A percentile compares a stretch with the other conserved stretches of the same genome.
Conservation (phyloP, 2,113 vertebrate genomes). For the Copsychus sechellarum region DNA sequence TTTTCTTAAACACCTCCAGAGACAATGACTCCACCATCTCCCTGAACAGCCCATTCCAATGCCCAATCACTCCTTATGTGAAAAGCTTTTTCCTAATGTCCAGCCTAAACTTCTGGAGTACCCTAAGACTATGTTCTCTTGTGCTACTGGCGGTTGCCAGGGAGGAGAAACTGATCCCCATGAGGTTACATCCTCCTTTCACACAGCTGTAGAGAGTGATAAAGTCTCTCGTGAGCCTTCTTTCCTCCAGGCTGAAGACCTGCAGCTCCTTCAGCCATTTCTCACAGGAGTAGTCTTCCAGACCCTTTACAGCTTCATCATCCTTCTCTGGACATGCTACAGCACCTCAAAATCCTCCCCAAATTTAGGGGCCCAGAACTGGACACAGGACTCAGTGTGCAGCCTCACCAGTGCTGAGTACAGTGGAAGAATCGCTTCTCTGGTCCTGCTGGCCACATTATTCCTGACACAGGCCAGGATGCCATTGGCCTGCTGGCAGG, state of each 20-base stretch:
- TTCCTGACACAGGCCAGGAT: not conserved
- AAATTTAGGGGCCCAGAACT: not conserved
- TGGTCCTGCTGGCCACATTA: not conserved
- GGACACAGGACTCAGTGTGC: not conserved
- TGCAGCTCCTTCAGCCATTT: accelerated
- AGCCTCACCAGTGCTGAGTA: not conserved
- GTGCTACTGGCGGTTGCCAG: not conserved
- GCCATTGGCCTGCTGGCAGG: not conserved
- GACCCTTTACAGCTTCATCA: not conserved
- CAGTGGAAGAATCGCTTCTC: not conserved
- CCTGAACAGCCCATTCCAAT: not conserved
- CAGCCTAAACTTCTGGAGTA: not conserved
- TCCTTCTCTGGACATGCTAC: not conserved
- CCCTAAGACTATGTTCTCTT: not conserved
- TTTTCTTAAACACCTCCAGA: not conserved
- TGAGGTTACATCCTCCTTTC: not conserved
- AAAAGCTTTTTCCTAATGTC: not conserved
- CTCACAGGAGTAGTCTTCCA: not conserved
- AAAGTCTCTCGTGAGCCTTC: not conserved
- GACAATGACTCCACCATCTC: accelerated
- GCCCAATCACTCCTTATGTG: not conserved
- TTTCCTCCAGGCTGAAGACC: not conserved
- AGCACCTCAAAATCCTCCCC: not conserved
- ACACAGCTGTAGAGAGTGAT: not conserved
- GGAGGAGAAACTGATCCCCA: not conserved